Evolutionary conservation across 1,140 invertebrate species (phyloP).

Genomic region (Drosophila sucinea): DNA sequence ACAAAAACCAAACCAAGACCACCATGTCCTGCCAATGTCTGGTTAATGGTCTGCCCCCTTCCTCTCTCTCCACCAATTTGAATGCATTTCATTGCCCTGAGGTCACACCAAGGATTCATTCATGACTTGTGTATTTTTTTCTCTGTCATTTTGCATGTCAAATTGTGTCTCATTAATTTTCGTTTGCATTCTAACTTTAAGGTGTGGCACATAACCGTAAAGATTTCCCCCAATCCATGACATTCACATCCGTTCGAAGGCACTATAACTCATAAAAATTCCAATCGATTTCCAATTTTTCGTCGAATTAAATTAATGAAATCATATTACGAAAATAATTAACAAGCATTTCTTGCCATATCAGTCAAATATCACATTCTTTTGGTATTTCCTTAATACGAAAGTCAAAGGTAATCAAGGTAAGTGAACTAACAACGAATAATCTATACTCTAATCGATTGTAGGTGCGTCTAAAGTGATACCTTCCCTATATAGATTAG

Average conservation of each 20-base stretch:
- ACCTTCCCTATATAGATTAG: no score
- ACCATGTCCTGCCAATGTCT: slow-evolving; percentile 67
- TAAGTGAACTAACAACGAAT: not conserved
- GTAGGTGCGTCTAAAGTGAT: no score
- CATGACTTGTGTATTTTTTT: slow-evolving; percentile 50
- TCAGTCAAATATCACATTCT: slow-evolving; percentile 51
- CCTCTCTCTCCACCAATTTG: slow-evolving; percentile 1
- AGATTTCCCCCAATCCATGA: not conserved
- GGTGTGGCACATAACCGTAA: slow-evolving; percentile 12
- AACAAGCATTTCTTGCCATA: slow-evolving; percentile 20
- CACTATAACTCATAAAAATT: slow-evolving; percentile 21
- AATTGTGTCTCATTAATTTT: slow-evolving; percentile 49
- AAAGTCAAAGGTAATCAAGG: not conserved
- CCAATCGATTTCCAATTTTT: slow-evolving; percentile 24
- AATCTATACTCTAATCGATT: not conserved
- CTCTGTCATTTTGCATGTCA: slow-evolving; percentile 46
- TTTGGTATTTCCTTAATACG: slow-evolving; percentile 31
- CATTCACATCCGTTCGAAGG: not conserved
- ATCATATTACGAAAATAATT: slow-evolving; percentile 57
- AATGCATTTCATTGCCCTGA: slow-evolving; percentile 51
- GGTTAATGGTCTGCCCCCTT: slow-evolving; percentile 51
- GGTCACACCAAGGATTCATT: slow-evolving; percentile 49
- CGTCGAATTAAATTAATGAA: slow-evolving; percentile 35
- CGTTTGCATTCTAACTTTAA: slow-evolving; percentile 19
- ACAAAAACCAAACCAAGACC: slow-evolving; percentile 41